Evolutionary conservation across 2,113 vertebrate species (phyloP), one percentile per base, ranked within the genome.

Genomic region (Prionailurus viverrinus): DNA sequence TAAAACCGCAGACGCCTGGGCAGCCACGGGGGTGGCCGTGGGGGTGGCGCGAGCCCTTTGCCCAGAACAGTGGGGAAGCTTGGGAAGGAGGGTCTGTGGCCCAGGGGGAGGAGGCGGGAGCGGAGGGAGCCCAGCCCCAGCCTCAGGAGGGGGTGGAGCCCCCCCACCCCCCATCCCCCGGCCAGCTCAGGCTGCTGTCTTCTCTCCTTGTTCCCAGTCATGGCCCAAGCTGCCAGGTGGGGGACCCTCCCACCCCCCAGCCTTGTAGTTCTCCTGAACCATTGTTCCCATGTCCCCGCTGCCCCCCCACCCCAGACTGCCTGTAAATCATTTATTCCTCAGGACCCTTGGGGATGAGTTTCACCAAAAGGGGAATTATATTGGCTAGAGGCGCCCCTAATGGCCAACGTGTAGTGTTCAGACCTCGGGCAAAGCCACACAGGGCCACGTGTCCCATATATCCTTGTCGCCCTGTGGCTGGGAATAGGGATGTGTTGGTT

Each of bases 221-320:
- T 0, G 7, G 61, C 7, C 4, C 8, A n/a, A 16, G 58, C 71
- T 10, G 39, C 8, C 0, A 0, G 12, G 29, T 4, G 51, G 21
- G 55, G n/a, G 15, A 7, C 51, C 45, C 68, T 10, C 0, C 1
- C 5, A 8, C 5, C 58, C 10, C 61, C 21, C 45, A 3, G 41
- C 90, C 33, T 18, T 14, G 29, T 4, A 14, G 21, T 65, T 84
- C 55, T 73, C n/a, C 19, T 53, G 33, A 33, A 13, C 27, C 19
- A 0, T 25, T 5, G 9, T 31, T 53, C 80, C 23, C 1, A 14
- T 0, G 11, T 1, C 41, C 19, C 36, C 1, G 27, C 45, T 0
- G 2, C 33, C 21, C 51, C 21, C 41, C 41, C 7, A 36, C 5
- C 36, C 27, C 13, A 7, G 0, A 1, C 48, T 33, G 29, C 39